Evolutionary conservation across 2,888 invertebrate genomes (phyloP).

Genomic region (Rotaria magnacalcarata): DNA sequence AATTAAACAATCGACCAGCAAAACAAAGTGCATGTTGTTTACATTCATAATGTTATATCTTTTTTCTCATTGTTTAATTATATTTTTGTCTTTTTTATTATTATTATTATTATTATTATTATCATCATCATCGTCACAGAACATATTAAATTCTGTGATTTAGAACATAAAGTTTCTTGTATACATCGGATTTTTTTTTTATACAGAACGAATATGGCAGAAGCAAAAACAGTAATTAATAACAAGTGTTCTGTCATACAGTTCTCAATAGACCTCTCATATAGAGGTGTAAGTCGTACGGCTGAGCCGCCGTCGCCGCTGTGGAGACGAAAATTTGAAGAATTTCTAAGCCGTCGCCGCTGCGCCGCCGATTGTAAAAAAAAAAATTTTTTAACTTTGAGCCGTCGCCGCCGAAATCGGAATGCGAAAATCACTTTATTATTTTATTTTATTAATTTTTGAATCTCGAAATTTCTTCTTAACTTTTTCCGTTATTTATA

Average conservation of each 20-base stretch:
- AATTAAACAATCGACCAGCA: constrained; percentile 9
- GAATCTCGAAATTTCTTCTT: no score
- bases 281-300: no score
- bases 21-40: background rate
- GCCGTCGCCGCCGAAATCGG: no score
- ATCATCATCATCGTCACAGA: background rate
- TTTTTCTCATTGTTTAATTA: background rate
- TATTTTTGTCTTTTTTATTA: background rate
- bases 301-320: no score
- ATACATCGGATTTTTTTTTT: background rate
- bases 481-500: no score
- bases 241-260: background rate
- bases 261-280: background rate
- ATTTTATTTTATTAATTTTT: no score
- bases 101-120: no score
- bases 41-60: background rate
- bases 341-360: no score
- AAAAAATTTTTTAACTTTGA: no score
- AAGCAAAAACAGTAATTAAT: background rate
- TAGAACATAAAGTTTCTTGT: background rate
- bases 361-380: no score
- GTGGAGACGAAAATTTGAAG: no score
- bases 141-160: background rate
- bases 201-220: background rate
- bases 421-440: no score